These are phyloP conservation scores for Meiosimyza decipiens DNA, from an alignment of 2,888 invertebrate species.

Conservation along the genomic window DNA sequence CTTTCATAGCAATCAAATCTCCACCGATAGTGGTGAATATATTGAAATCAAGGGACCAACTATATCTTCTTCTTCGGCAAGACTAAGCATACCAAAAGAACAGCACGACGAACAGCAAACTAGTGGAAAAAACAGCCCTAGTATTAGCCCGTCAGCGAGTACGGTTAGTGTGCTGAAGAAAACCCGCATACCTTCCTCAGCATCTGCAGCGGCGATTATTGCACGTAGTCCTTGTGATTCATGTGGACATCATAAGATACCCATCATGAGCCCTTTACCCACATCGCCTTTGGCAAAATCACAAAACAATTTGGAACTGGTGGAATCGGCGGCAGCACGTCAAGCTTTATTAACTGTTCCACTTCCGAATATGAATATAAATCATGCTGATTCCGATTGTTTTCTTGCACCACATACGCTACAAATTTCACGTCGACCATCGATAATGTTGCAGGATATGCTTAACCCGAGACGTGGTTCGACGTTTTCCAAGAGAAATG, in stretches of 20 bases:
- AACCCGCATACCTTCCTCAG: constrained; percentile 25
- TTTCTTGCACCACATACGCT: constrained; percentile 54
- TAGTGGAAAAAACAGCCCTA: neutral
- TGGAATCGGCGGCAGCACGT: constrained; percentile 53
- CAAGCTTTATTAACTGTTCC: constrained; percentile 51
- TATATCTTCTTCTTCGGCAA: constrained; percentile 56
- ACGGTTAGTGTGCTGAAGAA: constrained; percentile 27
- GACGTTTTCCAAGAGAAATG: constrained; percentile 65
- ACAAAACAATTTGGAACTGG: constrained; percentile 60
- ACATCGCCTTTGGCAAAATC: constrained; percentile 62
- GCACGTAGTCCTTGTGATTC: constrained; percentile 60
- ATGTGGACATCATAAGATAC: constrained; percentile 61
- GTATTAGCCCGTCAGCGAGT: constrained; percentile 23
- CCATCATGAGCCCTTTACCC: constrained; percentile 60
- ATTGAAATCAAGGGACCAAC: constrained; percentile 50
- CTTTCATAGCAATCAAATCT: constrained; percentile 47
- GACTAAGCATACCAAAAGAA: constrained; percentile 41
- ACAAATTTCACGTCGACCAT: constrained; percentile 64
- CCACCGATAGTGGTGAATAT: constrained; percentile 52
- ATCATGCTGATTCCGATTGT: constrained; percentile 57
- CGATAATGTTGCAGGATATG: constrained; percentile 64
- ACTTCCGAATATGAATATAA: constrained; percentile 41
- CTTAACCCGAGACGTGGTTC: constrained; percentile 70
- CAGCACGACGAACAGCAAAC: constrained; percentile 27
- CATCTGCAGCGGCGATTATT: constrained; percentile 45